Conservation (phyloP, 2,113 vertebrate species). For the Macaca mulatta region DNA sequence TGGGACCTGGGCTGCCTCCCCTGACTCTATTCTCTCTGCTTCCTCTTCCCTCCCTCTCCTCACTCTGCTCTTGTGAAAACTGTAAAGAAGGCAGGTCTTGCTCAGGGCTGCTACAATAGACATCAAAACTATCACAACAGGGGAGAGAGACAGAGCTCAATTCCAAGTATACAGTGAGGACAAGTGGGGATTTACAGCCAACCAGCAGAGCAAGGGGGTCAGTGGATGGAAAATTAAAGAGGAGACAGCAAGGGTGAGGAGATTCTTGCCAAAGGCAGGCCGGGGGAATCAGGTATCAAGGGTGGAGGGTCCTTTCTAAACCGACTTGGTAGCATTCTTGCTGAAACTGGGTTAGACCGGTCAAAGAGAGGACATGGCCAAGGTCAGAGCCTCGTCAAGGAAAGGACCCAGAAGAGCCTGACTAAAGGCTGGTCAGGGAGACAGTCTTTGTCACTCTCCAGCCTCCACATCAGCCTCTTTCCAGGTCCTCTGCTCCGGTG, state of each 20-base stretch:
- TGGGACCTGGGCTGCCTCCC: background rate
- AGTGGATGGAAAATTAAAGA: background rate
- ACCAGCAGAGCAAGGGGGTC: background rate
- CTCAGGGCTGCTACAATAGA: background rate
- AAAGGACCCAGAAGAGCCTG: background rate
- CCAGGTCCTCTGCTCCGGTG: background rate
- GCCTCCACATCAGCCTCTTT: background rate
- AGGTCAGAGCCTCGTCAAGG: background rate
- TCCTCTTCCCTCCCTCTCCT: background rate
- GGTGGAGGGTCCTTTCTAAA: background rate
- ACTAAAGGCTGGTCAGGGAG: background rate
- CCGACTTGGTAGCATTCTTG: background rate
- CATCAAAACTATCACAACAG: background rate
- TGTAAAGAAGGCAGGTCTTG: background rate
- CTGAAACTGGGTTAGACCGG: background rate
- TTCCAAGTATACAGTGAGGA: background rate
- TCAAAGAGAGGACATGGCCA: background rate
- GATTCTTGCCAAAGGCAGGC: background rate
- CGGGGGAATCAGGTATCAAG: background rate
- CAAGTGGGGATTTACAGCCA: background rate
- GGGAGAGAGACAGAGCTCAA: no score
- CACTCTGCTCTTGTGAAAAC: background rate
- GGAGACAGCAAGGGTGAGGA: background rate
- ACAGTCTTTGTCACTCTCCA: background rate
- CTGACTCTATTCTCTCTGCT: background rate